Percentiles rank a stretch among this genome's conserved stretches.
Evolutionary conservation across 1,140 invertebrate species (phyloP).

Genomic region (Bursaphelenchus mucronatus): DNA sequence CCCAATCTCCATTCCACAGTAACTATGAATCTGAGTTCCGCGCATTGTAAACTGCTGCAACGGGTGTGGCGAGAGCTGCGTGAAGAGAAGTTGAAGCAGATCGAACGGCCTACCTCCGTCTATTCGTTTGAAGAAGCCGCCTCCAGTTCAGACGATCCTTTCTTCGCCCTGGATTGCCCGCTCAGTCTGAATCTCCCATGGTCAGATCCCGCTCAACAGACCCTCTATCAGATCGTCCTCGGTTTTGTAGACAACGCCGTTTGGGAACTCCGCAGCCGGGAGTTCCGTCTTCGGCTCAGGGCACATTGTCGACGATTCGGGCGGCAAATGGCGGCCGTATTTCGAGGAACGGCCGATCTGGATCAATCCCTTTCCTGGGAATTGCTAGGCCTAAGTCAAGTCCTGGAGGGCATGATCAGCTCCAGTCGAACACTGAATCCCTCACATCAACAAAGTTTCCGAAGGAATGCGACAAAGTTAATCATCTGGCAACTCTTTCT

Average conservation of each 20-base stretch:
- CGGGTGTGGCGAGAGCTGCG: conserved; percentile 29
- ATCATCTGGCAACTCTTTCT: conserved; percentile 33
- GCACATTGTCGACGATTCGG: conserved; percentile 29
- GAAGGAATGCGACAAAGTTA: conserved; percentile 20
- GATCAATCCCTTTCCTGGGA: conserved; percentile 32
- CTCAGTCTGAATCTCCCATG: conserved; percentile 22
- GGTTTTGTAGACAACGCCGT: conserved; percentile 30
- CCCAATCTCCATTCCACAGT: neutral
- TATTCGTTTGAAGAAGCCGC: conserved; percentile 5
- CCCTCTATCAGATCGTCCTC: conserved; percentile 29
- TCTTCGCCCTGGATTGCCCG: neutral
- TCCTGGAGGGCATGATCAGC: too few species aligned
- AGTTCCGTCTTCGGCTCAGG: conserved; percentile 20
- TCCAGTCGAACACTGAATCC: too few species aligned
- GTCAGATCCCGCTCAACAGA: conserved; percentile 26
- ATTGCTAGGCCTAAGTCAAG: conserved; percentile 22
- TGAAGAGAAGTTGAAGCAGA: conserved; percentile 29
- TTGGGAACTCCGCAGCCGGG: conserved; percentile 14
- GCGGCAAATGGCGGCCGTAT: conserved; percentile 31
- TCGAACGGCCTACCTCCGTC: conserved; percentile 22
- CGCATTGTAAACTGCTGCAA: conserved; percentile 32
- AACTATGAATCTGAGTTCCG: conserved; percentile 24
- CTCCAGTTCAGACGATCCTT: conserved; percentile 15
- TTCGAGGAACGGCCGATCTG: conserved; percentile 27
- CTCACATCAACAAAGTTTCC: neutral